Base-by-base conservation (phyloP, 2,888 invertebrate species). In the Pardosa pseudoannulata region DNA sequence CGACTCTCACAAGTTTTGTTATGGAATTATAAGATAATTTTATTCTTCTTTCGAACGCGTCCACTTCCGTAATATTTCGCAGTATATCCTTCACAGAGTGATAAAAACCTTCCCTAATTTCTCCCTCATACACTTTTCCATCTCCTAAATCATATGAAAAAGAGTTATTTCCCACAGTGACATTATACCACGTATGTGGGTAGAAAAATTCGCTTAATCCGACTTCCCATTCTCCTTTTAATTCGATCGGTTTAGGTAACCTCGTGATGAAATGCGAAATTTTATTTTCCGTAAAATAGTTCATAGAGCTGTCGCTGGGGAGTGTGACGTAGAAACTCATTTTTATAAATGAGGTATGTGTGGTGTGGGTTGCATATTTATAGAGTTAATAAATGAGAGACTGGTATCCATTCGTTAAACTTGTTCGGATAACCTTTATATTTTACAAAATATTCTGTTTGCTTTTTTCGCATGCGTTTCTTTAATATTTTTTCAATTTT, bases 281-380 rank as follows among this genome's bases (percentile, higher is more conserved):
- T 75, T 75, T 76, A 19, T 79, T 72, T 29, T 73, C 50, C 1
- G 72, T 23, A 32, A 72, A 72, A 46, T 23, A 72, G 9, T 29
- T 0, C 46, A 41, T 72, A 11, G 71, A 50, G 6, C 41, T 46
- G 5, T 80, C 56, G 1, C 13, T 32, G 11, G 27, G 29, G 9
- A 73, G 28, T 29, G 79, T 72, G 9, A 79, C 29, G 19, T 62
- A 79, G 71, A 71, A 79, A 41, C 23, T 56, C 64, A 79, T 80
- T 0, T 7, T 56, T n/a, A 1, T 13, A 67, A 68, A 31, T 50
- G 46, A 72, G 5, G 3, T n/a, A 6, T 31, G 11, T 7, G 36
- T 31, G 28, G 13, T 31, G 11, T 62, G 31, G 0, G 0, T 41
- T 19, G n/a, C 39, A n/a, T 56, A 9, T 74, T 83, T 75, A 76